Conservation (phyloP, 2,113 vertebrate genomes). For the Hippolais icterina region DNA sequence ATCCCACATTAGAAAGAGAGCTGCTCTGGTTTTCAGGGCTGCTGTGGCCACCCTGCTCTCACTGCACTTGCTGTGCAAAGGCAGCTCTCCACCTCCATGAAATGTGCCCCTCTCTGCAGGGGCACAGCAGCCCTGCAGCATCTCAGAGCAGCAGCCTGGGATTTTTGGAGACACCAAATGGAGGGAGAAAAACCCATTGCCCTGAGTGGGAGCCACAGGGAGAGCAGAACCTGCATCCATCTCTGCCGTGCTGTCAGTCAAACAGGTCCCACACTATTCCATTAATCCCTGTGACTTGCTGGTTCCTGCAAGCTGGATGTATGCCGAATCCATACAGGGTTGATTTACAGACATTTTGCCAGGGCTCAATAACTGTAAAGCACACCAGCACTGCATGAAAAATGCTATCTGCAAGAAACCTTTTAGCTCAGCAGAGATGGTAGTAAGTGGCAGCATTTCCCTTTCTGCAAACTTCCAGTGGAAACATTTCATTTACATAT, state of each 20-base stretch:
- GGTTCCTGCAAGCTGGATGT: not conserved
- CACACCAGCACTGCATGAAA: not conserved
- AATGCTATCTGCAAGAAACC: slow-evolving; percentile 30
- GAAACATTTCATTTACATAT: slow-evolving; percentile 37
- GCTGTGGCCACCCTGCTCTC: not conserved
- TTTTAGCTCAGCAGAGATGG: slow-evolving; percentile 50
- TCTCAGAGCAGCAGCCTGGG: not conserved
- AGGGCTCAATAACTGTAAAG: slow-evolving; percentile 29
- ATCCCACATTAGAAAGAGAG: not conserved
- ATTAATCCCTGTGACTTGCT: not conserved
- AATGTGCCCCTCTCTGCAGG: not conserved
- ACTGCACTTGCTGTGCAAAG: not conserved
- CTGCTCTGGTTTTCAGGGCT: not conserved
- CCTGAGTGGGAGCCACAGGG: not conserved
- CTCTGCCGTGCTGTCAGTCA: not conserved
- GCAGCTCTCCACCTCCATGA: not conserved
- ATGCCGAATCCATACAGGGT: not conserved
- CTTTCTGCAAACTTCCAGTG: slow-evolving; percentile 28
- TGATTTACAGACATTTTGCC: slow-evolving; percentile 45
- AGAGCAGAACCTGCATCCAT: not conserved
- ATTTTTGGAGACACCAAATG: not conserved
- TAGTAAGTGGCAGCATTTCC: slow-evolving; percentile 23
- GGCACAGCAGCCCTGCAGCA: not conserved
- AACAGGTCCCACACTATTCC: not conserved
- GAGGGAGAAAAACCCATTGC: not conserved